Percentiles rank a stretch among this genome's conserved stretches.
phyloP scores from a whole-genome alignment of 1,140 invertebrate genomes.

The Drosophila lacteicornis region DNA sequence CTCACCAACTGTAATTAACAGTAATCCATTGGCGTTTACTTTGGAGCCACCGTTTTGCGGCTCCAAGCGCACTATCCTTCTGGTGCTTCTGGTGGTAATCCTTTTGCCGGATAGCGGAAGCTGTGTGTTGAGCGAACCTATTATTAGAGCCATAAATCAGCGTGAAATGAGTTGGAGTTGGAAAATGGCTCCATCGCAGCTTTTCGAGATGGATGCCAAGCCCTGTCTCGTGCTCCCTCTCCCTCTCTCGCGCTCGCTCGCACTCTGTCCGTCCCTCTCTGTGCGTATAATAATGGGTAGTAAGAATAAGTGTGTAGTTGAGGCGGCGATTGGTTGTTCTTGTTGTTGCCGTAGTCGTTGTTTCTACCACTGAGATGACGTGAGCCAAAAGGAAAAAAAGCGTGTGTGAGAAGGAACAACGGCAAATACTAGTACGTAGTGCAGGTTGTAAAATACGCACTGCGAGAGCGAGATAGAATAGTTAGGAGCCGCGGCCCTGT shows the following conservation, averaged over 20 bases:
- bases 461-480: conserved; percentile 11
- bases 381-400: conserved; percentile 60
- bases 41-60: conserved; percentile 56
- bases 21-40: conserved; percentile 70
- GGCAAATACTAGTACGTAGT: conserved; percentile 28
- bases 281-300: conserved; percentile 55
- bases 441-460: conserved; percentile 41
- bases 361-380: conserved; percentile 66
- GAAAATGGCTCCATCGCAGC: conserved; percentile 42
- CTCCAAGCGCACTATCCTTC: conserved; percentile 37
- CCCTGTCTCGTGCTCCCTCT: conserved; percentile 45
- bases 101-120: conserved; percentile 66
- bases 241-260: conserved; percentile 16
- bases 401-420: conserved; percentile 38
- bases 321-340: conserved; percentile 49
- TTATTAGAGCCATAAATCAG: conserved; percentile 85
- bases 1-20: conserved; percentile 72
- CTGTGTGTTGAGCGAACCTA: conserved; percentile 75
- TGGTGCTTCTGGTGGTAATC: conserved; percentile 64
- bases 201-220: conserved; percentile 46
- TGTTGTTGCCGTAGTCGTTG: conserved; percentile 48
- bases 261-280: conserved; percentile 23
- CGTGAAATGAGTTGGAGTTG: conserved; percentile 75
- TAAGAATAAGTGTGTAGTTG: conserved; percentile 41
- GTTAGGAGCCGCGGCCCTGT: conserved; percentile 22